phyloP scores from a whole-genome alignment of 2,113 vertebrate species.

The Microcebus griseorufus region DNA sequence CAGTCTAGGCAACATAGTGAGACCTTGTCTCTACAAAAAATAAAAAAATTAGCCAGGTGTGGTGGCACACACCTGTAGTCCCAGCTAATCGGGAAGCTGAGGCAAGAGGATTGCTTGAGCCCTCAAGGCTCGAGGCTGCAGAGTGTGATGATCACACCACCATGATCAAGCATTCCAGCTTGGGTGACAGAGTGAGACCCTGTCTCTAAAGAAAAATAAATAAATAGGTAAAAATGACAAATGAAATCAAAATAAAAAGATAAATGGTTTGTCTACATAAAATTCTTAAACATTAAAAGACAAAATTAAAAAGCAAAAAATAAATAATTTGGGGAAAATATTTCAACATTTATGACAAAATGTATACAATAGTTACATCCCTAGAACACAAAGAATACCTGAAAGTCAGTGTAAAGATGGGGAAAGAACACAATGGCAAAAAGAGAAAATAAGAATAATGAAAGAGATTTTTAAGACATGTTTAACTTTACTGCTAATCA shows the following conservation, averaged over 20 bases:
- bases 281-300: neutral
- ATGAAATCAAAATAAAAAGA: slow-evolving; percentile 6
- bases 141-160: too few relatives aligned
- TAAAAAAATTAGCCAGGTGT: too few relatives aligned
- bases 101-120: too few relatives aligned
- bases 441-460: neutral
- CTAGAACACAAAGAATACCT: neutral
- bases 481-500: neutral
- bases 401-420: neutral
- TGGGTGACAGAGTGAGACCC: too few relatives aligned
- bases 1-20: too few relatives aligned
- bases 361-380: neutral
- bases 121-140: too few relatives aligned
- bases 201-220: too few relatives aligned
- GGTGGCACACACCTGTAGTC: too few relatives aligned
- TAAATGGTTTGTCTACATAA: neutral
- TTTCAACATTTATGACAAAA: neutral
- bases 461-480: neutral
- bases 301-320: neutral
- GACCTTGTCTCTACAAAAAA: too few relatives aligned
- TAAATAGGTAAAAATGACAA: neutral
- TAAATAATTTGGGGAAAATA: neutral
- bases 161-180: too few relatives aligned
- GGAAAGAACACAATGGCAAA: neutral
- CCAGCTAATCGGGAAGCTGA: too few relatives aligned